phyloP scores from a whole-genome alignment of 2,888 invertebrate species.

The Rhogogaster chlorosoma region DNA sequence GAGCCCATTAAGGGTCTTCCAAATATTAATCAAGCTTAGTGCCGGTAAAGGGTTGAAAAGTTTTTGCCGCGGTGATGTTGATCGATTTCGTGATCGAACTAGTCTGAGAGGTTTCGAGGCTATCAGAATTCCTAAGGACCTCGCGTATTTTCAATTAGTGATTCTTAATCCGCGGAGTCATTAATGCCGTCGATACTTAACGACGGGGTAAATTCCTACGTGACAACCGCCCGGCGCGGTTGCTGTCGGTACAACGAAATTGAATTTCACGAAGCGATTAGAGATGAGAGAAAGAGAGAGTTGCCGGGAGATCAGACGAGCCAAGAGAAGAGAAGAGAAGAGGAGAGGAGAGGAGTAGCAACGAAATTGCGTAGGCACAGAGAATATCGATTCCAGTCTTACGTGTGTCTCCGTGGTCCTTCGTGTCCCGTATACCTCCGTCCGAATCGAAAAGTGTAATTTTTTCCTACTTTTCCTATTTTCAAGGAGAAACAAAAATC shows the following conservation, averaged over 20 bases:
- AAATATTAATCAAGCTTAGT: too few relatives aligned
- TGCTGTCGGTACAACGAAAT: constrained; percentile 39
- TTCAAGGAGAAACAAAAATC: not conserved
- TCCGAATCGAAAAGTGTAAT: not conserved
- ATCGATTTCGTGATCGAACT: too few relatives aligned
- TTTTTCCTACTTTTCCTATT: not conserved
- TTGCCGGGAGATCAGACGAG: constrained; percentile 23
- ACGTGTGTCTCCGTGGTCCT: constrained; percentile 27
- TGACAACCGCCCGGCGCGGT: constrained; percentile 23
- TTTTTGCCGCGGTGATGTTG: too few relatives aligned
- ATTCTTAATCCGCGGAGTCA: constrained; percentile 43
- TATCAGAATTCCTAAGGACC: not conserved
- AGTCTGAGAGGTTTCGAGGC: not conserved
- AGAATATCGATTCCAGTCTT: constrained; percentile 39
- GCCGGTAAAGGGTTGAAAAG: too few relatives aligned
- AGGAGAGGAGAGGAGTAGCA: constrained; percentile 39
- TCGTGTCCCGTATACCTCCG: not conserved
- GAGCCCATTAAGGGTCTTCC: too few relatives aligned
- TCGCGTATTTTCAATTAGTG: constrained; percentile 35
- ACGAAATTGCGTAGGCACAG: constrained; percentile 35
- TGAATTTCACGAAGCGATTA: constrained; percentile 34
- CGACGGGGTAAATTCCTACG: constrained; percentile 24
- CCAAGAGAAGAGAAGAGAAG: not conserved
- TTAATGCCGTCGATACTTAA: constrained; percentile 42
- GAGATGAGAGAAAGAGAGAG: constrained; percentile 46